Conservation (phyloP, 1,140 invertebrate genomes). For the Listronotus bonariensis region DNA sequence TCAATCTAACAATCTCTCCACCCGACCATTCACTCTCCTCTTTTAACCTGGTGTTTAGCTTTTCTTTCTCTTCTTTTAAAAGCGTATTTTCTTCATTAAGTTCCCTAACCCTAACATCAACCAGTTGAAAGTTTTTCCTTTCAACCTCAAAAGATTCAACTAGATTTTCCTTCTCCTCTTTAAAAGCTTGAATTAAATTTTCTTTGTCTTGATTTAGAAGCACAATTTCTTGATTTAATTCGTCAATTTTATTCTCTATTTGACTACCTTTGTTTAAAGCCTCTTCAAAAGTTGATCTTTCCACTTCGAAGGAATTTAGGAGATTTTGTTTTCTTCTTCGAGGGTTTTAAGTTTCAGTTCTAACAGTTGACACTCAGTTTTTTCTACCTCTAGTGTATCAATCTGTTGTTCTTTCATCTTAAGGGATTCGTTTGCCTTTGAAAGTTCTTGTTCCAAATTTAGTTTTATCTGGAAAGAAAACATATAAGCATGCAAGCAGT, state of each 20-base stretch:
- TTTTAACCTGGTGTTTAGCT: constrained; percentile 15
- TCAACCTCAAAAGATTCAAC: constrained; percentile 22
- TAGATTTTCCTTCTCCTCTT: constrained; percentile 7
- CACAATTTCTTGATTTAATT: constrained; percentile 29
- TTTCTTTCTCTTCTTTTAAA: constrained; percentile 32
- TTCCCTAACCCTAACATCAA: constrained; percentile 18
- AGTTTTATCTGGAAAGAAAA: constrained; percentile 17
- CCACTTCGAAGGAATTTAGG: constrained; percentile 27
- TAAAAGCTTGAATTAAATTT: constrained; percentile 5
- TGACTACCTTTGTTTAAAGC: constrained; percentile 17
- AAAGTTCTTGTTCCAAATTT: constrained; percentile 22
- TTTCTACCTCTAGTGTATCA: constrained; percentile 49
- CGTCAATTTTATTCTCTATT: constrained; percentile 26
- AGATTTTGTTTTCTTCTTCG: constrained; percentile 41
- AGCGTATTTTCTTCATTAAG: constrained; percentile 29
- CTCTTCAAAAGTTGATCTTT: constrained; percentile 31
- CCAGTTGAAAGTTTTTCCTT: constrained; percentile 16
- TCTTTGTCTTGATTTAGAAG: constrained; percentile 17
- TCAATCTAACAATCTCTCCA: constrained; percentile 7
- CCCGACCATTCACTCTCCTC: constrained; percentile 11
- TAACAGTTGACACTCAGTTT: constrained; percentile 42
- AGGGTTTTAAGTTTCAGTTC: constrained; percentile 43
- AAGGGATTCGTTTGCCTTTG: constrained; percentile 35
- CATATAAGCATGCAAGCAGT: too few species aligned
- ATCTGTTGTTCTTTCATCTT: constrained; percentile 43